Base-by-base conservation (phyloP, 2,113 vertebrate species). In the Xiphias gladius region DNA sequence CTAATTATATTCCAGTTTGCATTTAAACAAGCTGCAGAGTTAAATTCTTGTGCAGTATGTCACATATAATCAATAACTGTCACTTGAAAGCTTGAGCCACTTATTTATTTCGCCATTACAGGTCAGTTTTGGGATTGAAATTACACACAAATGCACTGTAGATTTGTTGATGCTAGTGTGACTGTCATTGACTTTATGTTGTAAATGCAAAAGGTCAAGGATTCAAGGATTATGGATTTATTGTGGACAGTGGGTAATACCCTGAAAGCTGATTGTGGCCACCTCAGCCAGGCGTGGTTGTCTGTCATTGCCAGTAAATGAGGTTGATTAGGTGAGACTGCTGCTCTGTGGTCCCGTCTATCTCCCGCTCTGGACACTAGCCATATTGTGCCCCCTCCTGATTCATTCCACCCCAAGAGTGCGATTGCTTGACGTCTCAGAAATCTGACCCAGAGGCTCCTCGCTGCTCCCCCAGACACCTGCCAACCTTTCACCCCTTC, bases 401-500 rank as follows among this genome's bases (percentile, higher is more conserved):
- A 2, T 52, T 26, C 14, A 14, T 50, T 73, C 76, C 77, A 65
- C 68, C 52, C 32, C 46, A 57, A 72, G 57, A 71, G 73, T 43
- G 22, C 6, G 32, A 79, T 71, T 84, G 86, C 62, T 86, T 74
- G 69, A 86, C 92, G 91, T 84, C 64, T 57, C 32, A 78, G 87
- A 91, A 91, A 89, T 90, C 82, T 90, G 86, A 93, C 90, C 89
- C 83, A 2, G 5, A 28, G 71, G 66, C 79, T 84, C 76, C 88
- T 76, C 11, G 61, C 74, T 80, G 83, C 76, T 63, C 86, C 91
- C 86, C 65, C 79, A 84, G 93, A 90, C 92, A 95, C 94, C 94
- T 96, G 94, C 89, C 90, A 80, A 94, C 91, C 93, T 92, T 86
- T 95, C 84, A 93, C 92, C 94, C 85, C 69, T 79, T 88, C 90